Percentiles rank a stretch among this genome's conserved stretches.
phyloP scores from a whole-genome alignment of 2,888 invertebrate genomes.

The Cephus sareptanus region DNA sequence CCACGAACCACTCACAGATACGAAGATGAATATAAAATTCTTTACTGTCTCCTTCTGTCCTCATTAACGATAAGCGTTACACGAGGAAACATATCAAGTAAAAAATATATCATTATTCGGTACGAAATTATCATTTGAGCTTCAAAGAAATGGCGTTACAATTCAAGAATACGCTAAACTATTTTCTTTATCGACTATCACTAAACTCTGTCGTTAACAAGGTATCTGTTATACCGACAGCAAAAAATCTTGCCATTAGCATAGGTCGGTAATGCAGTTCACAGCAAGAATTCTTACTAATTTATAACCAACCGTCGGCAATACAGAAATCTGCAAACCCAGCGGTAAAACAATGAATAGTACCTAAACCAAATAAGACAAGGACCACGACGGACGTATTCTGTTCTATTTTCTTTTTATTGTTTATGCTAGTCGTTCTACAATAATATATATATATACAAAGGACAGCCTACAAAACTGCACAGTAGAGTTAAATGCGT shows the following conservation, averaged over 20 bases:
- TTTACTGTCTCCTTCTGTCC: background rate
- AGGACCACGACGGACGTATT: no score
- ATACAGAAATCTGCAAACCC: conserved; percentile 6
- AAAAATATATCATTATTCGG: background rate
- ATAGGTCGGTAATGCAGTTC: no score
- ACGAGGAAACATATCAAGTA: background rate
- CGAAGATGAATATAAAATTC: background rate
- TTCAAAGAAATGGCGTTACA: background rate
- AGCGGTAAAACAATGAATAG: background rate
- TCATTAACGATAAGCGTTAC: background rate
- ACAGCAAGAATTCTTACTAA: background rate
- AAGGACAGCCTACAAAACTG: conserved; percentile 32
- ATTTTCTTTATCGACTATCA: no score
- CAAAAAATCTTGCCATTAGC: no score
- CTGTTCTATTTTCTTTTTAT: conserved; percentile 17
- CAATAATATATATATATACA: conserved; percentile 32
- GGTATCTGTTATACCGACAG: no score
- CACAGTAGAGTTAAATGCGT: conserved; percentile 16
- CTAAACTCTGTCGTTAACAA: no score
- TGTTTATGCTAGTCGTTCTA: conserved; percentile 31
- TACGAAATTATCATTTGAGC: background rate
- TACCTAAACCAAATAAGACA: background rate
- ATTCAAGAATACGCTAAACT: background rate
- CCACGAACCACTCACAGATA: background rate
- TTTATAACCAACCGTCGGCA: conserved; percentile 12